Evolutionary conservation across 2,797 vertebrate species (phyloP).

Genomic region (Neolamprologus multifasciatus): DNA sequence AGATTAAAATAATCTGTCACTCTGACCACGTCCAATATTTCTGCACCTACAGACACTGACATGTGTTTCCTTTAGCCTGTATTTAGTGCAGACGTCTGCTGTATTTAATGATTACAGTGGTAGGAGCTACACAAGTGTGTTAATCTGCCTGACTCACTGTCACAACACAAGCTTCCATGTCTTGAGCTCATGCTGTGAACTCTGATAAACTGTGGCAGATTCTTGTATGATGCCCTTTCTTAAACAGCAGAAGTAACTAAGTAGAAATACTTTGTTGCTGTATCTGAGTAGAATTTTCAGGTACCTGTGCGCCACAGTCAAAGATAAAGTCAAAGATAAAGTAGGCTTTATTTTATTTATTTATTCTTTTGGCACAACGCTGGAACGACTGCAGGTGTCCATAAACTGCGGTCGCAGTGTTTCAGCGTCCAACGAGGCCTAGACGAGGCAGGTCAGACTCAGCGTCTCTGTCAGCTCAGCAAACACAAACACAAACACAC

Average conservation of each 20-base stretch:
- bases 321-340: neutral
- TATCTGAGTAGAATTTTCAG: neutral
- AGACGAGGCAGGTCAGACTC: neutral
- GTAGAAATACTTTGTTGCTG: neutral
- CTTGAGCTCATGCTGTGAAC: neutral
- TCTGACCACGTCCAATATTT: neutral
- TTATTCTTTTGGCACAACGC: neutral
- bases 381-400: neutral
- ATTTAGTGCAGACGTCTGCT: neutral
- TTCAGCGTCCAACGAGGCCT: neutral
- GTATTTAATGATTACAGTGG: rapidly evolving
- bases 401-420: neutral
- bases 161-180: neutral
- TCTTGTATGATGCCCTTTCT: neutral
- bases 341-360: neutral
- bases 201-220: neutral
- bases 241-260: neutral
- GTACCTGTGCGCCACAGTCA: neutral
- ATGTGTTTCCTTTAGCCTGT: rapidly evolving
- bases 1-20: neutral
- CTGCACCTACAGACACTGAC: neutral
- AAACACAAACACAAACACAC: neutral
- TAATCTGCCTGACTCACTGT: neutral
- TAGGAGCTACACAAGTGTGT: neutral
- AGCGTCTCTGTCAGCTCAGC: neutral